Evolutionary conservation across 2,797 vertebrate species (phyloP).

Genomic region (Propithecus deckenii): DNA sequence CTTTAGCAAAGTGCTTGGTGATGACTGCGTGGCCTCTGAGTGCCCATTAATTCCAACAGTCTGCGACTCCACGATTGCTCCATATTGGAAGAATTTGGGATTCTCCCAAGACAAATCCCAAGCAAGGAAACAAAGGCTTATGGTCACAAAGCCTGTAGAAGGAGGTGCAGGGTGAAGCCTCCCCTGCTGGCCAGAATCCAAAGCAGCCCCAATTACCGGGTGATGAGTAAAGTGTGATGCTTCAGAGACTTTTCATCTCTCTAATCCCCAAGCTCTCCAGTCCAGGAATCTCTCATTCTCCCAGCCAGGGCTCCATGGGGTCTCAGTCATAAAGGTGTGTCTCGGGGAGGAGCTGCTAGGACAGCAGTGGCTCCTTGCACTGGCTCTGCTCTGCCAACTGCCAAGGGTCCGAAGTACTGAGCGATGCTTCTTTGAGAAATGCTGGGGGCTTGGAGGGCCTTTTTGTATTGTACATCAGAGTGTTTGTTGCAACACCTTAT

Average conservation of each 20-base stretch:
- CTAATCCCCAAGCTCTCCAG: conserved; percentile 55
- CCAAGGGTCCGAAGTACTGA: not conserved
- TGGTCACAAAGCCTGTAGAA: conserved; percentile 13
- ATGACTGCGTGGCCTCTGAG: not conserved
- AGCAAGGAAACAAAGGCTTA: conserved; percentile 6
- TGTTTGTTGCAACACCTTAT: not conserved
- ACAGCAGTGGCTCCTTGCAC: not conserved
- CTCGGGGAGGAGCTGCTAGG: conserved; percentile 19
- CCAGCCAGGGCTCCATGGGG: conserved; percentile 58
- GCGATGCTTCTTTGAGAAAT: not conserved
- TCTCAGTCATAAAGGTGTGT: conserved; percentile 69
- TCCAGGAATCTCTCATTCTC: not conserved
- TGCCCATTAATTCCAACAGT: not conserved
- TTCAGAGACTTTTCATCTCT: conserved; percentile 25
- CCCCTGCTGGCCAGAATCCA: conserved; percentile 24
- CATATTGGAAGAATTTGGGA: not conserved
- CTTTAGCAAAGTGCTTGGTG: not conserved
- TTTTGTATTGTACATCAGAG: not conserved
- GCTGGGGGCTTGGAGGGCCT: not conserved
- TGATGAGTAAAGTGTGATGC: conserved; percentile 30
- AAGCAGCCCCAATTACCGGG: conserved; percentile 16
- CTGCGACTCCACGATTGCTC: not conserved
- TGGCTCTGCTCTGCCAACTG: not conserved
- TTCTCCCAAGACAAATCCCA: conserved; percentile 14
- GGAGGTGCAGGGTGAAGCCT: not conserved